Base-by-base conservation (phyloP, 2,888 invertebrate genomes). In the Strigamia transsilvanica region DNA sequence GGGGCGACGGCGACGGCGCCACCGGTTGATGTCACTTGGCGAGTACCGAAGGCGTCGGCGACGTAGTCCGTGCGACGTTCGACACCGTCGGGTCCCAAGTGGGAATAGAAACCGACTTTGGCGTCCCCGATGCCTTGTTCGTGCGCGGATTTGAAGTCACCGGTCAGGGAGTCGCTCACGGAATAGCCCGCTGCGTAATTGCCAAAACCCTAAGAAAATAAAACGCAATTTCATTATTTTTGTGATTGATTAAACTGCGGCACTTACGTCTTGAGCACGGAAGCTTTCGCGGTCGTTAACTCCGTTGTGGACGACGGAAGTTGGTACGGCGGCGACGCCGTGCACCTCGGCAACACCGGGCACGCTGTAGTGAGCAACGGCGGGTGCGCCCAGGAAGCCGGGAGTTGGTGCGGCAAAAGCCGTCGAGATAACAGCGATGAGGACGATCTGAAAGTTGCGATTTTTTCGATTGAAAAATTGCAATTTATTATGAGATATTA, bases 141-240 rank as follows among this genome's bases (percentile, higher is more conserved):
- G 23, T 80, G 82, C n/a, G 80, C 66, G 2, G 77, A 78, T 15
- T 83, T 83, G 12, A 78, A 18, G 82, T 83, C 82, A 15, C 83
- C 83, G 23, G 82, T 82, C 73, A 83, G 66, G 32, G 46, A 51
- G 41, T 82, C 83, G 13, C n/a, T 34, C 21, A 83, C 79, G 23
- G 66, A 56, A 77, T 83, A 82, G 13, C 82, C 82, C n/a, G 83
- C 66, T 41, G 77, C 81, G 79, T 77, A 83, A 61, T 81, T 82
- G n/a, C 81, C 83, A 32, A 83, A 83, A 13, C 81, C 83, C 83
- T 82, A 38, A 80, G 27, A 46, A 13, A 21, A 15, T 27, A 3
- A 1, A 27, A n/a, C n/a, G n/a, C n/a, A n/a, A n/a, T n/a, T n/a
- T n/a, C n/a, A n/a, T n/a, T n/a, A n/a, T n/a, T 80, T 81, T 7